Percentiles rank a stretch among this genome's conserved stretches.
Evolutionary conservation across 2,888 invertebrate species (phyloP).

Genomic region (Adineta ricciae): DNA sequence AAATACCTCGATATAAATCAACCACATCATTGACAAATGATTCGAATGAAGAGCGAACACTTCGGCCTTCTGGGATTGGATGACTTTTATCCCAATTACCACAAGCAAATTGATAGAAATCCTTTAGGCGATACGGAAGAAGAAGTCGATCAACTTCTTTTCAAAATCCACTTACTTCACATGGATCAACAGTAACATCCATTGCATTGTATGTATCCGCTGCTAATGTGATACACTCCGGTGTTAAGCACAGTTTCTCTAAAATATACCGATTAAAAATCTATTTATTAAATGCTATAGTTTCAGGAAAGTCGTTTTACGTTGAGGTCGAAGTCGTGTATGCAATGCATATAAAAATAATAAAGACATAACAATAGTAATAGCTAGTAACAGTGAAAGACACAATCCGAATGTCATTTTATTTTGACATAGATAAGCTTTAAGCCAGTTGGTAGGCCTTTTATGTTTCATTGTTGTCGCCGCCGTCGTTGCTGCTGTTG

Average conservation of each 20-base stretch:
- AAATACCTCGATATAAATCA: conserved; percentile 10
- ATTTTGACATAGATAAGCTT: neutral
- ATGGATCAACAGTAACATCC: neutral
- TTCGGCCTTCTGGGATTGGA: neutral
- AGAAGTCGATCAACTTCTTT: no score
- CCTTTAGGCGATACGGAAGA: neutral
- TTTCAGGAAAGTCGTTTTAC: neutral
- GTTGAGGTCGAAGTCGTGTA: neutral
- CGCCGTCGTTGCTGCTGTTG: no score
- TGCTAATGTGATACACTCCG: neutral
- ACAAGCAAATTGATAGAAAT: conserved; percentile 21
- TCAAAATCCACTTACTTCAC: neutral
- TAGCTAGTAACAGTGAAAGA: neutral
- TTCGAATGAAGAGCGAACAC: neutral
- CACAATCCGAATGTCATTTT: neutral
- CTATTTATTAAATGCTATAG: no score
- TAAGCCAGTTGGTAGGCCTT: neutral
- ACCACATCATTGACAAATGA: conserved; percentile 18
- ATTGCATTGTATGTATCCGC: conserved; percentile 2
- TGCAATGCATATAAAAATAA: neutral
- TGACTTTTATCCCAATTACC: conserved; percentile 11
- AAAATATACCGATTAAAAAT: no score
- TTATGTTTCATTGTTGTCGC: neutral
- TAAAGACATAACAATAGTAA: neutral
- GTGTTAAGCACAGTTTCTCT: neutral